Evolutionary conservation across 92 coral and sea anemone species (phyloP).

Genomic region (Bergia sp.): DNA sequence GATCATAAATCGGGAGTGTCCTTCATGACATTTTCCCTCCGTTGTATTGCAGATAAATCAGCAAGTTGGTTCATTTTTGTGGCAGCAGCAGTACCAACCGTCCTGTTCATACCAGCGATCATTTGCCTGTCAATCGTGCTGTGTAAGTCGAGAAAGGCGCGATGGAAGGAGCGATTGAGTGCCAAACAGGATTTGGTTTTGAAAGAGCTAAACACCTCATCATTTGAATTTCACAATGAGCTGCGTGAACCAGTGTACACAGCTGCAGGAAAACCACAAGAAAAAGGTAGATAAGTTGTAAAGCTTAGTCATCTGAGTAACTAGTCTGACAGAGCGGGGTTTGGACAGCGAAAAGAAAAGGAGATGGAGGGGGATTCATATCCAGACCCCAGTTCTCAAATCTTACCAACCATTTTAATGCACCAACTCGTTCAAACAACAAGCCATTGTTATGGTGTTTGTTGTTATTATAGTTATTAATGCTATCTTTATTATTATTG

Average conservation of each 20-base stretch:
- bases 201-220: not conserved
- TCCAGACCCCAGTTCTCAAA: too few species aligned
- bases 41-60: not conserved
- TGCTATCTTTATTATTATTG: too few species aligned
- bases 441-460: too few species aligned
- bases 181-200: not conserved
- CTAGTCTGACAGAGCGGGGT: not conserved
- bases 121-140: not conserved
- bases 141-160: not conserved
- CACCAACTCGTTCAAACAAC: too few species aligned
- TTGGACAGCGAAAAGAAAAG: not conserved
- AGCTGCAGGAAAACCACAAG: not conserved
- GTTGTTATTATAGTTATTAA: too few species aligned
- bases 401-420: too few species aligned
- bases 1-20: too few species aligned
- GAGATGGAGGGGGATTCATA: not conserved
- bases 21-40: too few species aligned
- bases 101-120: not conserved
- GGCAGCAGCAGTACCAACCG: not conserved
- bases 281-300: too few species aligned
- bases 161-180: not conserved
- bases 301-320: not conserved
- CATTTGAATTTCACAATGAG: not conserved
- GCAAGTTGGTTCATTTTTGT: not conserved
- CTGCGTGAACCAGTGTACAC: not conserved